Percentiles rank a stretch among this genome's conserved stretches.
Conservation (phyloP, 2,113 vertebrate species). For the Erpornis zantholeuca region DNA sequence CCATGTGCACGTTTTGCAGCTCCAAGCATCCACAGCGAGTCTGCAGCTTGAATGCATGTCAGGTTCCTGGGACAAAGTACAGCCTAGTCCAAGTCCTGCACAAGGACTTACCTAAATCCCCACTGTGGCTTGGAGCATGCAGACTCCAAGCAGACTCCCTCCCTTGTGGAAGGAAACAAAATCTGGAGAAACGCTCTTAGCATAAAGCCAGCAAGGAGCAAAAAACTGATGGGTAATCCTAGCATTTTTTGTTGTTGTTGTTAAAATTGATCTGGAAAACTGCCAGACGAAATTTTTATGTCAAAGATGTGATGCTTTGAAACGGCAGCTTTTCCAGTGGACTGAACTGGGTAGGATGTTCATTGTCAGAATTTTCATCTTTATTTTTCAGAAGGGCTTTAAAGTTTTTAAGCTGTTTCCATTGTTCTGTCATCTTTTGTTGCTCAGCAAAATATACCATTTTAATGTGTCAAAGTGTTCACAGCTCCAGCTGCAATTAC, state of each 20-base stretch:
- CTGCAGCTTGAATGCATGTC: fast-evolving
- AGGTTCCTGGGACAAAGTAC: neutral
- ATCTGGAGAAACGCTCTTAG: neutral
- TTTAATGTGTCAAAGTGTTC: neutral
- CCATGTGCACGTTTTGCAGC: neutral
- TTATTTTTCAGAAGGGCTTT: neutral
- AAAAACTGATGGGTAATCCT: neutral
- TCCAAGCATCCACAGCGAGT: neutral
- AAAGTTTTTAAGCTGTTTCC: neutral
- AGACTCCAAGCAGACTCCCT: no score
- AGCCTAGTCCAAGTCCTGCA: neutral
- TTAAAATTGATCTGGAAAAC: neutral
- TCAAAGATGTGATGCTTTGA: neutral
- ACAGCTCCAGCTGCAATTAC: neutral
- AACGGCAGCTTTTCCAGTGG: neutral
- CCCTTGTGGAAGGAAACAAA: neutral
- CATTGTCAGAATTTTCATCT: neutral
- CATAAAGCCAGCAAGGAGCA: neutral
- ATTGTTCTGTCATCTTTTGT: neutral
- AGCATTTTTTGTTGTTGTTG: neutral
- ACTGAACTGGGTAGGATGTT: neutral
- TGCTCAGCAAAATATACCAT: neutral
- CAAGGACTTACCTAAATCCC: neutral
- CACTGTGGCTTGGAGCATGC: neutral
- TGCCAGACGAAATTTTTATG: neutral